phyloP scores from a whole-genome alignment of 2,797 vertebrate genomes.

The Dryobates pubescens region DNA sequence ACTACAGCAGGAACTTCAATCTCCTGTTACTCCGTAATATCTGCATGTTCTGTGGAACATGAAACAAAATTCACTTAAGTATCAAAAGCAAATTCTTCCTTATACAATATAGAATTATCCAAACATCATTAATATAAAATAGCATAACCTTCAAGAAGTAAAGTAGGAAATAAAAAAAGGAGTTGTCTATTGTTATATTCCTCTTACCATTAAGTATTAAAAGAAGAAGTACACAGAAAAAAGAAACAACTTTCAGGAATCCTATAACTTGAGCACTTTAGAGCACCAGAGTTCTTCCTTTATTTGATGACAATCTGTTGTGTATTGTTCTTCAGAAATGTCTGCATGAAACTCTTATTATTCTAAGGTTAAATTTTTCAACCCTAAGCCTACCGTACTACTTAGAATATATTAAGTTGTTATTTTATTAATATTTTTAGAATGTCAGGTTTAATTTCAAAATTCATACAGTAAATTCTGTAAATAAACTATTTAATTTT shows the following conservation, averaged over 20 bases:
- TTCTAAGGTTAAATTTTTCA: neutral
- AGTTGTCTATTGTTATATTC: neutral
- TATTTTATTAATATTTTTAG: neutral
- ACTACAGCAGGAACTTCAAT: neutral
- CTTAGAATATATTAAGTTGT: neutral
- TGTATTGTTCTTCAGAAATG: neutral
- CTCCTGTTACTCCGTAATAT: neutral
- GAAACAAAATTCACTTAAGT: neutral
- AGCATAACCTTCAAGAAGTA: neutral
- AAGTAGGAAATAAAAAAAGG: neutral
- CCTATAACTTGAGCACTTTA: neutral
- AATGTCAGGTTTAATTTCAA: neutral
- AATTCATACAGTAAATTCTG: neutral
- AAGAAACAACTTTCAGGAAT: neutral
- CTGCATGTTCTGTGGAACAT: neutral
- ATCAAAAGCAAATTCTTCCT: neutral
- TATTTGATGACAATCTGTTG: neutral
- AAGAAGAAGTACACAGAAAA: neutral
- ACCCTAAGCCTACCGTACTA: neutral
- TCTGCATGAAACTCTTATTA: neutral
- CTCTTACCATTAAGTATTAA: neutral
- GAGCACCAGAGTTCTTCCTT: neutral
- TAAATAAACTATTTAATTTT: neutral
- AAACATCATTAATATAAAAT: neutral
- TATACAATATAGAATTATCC: neutral